Evolutionary conservation across 2,888 invertebrate species (phyloP).

Genomic region (Sesia apiformis): DNA sequence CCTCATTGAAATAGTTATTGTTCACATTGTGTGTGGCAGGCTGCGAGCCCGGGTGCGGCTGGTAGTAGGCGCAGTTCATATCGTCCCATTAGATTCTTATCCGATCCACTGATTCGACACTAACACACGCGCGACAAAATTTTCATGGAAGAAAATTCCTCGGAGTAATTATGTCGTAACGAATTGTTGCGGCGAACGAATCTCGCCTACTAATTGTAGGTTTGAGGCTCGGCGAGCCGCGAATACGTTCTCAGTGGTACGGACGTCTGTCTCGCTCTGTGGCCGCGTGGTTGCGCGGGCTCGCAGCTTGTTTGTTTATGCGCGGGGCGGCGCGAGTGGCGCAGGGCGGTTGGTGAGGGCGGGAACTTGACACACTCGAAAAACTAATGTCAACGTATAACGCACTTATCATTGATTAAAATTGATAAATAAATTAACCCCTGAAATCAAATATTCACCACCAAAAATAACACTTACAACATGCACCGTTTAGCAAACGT

Average conservation of each 20-base stretch:
- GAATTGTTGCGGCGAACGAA: slow-evolving; percentile 72
- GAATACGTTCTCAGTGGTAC: slow-evolving; percentile 39
- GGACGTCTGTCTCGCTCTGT: slow-evolving; percentile 31
- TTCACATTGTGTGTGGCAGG: slow-evolving; percentile 57
- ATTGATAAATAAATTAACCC: too few relatives aligned
- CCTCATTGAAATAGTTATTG: slow-evolving; percentile 67
- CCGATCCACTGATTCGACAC: slow-evolving; percentile 8
- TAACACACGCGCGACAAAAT: slow-evolving; percentile 43
- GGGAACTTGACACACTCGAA: slow-evolving; percentile 39
- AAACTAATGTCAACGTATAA: slow-evolving; percentile 44
- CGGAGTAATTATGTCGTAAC: slow-evolving; percentile 69
- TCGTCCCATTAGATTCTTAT: slow-evolving; percentile 44
- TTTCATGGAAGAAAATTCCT: slow-evolving; percentile 39
- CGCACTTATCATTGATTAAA: slow-evolving; percentile 12
- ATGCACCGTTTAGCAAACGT: too few relatives aligned
- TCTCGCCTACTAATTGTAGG: slow-evolving; percentile 73
- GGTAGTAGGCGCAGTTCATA: slow-evolving; percentile 70
- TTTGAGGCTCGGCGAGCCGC: slow-evolving; percentile 43
- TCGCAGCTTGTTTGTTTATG: slow-evolving; percentile 41
- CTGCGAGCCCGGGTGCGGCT: slow-evolving; percentile 60
- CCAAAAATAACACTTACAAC: too few relatives aligned
- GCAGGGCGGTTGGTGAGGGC: slow-evolving; percentile 60
- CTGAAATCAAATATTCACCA: too few relatives aligned
- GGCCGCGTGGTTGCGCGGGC: slow-evolving; percentile 20
- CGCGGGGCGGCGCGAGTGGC: slow-evolving; percentile 48